Percentiles rank a stretch among this genome's conserved stretches.
phyloP scores from a whole-genome alignment of 2,113 vertebrate species.

The Sinocyclocheilus rhinocerous region DNA sequence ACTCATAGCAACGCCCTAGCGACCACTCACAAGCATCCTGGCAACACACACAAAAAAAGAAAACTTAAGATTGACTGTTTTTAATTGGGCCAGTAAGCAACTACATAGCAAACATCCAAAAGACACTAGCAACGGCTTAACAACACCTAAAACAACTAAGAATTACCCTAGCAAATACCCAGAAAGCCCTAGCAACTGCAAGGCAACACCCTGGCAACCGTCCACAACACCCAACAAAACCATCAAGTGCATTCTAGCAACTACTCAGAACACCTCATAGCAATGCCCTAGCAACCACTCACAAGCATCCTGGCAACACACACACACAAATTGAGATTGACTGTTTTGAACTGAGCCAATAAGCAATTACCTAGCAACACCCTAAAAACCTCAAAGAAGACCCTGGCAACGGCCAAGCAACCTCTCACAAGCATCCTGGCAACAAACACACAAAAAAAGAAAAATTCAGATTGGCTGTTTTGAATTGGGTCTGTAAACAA shows the following conservation, averaged over 20 bases:
- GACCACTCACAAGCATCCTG: no score
- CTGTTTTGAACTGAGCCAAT: no score
- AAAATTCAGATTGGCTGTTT: background rate
- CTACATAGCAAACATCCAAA: background rate
- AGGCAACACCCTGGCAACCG: background rate
- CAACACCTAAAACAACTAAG: background rate
- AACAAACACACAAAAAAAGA: no score
- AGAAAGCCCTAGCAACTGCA: background rate
- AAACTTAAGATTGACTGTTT: background rate
- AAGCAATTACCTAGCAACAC: no score
- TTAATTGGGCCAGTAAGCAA: background rate
- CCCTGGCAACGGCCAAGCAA: no score
- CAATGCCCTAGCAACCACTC: background rate
- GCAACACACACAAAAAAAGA: no score
- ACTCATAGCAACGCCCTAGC: background rate
- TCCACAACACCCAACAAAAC: background rate
- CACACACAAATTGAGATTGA: no score
- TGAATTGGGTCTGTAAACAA: background rate
- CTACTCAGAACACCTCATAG: background rate
- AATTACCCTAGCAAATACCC: background rate
- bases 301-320: no score
- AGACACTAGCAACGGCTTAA: background rate
- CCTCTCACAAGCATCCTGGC: no score
- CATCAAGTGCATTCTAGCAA: background rate
- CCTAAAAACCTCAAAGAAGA: no score